These are phyloP conservation scores for Thripadectes ignobilis DNA, from an alignment of 2,797 vertebrate genomes.

Conservation along the genomic window DNA sequence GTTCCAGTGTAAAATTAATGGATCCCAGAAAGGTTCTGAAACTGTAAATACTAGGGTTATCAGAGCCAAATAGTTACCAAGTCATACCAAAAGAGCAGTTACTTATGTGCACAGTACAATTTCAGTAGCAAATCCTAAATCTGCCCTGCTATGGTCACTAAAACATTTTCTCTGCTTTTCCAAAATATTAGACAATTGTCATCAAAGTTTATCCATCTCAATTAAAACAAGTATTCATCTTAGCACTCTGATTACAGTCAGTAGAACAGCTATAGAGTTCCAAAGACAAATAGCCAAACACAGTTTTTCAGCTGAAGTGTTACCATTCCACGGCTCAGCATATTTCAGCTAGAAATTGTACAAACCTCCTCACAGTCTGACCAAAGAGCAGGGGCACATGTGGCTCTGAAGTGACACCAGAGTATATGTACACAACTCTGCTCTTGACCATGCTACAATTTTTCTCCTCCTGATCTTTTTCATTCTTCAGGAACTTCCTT, in stretches of 20 bases:
- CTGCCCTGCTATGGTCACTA: not conserved
- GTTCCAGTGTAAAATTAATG: not conserved
- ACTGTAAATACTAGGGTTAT: slow-evolving; percentile 53
- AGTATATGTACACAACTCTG: fast-evolving
- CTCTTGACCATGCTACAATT: fast-evolving
- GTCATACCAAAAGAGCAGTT: not conserved
- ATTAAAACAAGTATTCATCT: not conserved
- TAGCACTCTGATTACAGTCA: not conserved
- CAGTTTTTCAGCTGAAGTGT: not conserved
- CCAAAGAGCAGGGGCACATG: not conserved
- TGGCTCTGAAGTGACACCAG: not conserved
- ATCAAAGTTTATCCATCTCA: not conserved
- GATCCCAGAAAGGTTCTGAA: not conserved
- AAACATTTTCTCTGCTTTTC: not conserved
- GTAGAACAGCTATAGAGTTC: not conserved
- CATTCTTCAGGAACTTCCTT: not conserved
- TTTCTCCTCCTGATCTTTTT: not conserved
- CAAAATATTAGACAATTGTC: not conserved
- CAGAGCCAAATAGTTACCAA: slow-evolving; percentile 18
- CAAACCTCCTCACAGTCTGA: not conserved
- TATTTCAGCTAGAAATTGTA: not conserved
- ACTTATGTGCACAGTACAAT: not conserved
- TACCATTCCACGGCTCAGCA: not conserved
- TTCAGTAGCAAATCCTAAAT: not conserved
- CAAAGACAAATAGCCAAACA: not conserved